These are phyloP conservation scores for Myanophis thanlyinensis DNA, from an alignment of 2,113 vertebrate species.

Conservation along the genomic window DNA sequence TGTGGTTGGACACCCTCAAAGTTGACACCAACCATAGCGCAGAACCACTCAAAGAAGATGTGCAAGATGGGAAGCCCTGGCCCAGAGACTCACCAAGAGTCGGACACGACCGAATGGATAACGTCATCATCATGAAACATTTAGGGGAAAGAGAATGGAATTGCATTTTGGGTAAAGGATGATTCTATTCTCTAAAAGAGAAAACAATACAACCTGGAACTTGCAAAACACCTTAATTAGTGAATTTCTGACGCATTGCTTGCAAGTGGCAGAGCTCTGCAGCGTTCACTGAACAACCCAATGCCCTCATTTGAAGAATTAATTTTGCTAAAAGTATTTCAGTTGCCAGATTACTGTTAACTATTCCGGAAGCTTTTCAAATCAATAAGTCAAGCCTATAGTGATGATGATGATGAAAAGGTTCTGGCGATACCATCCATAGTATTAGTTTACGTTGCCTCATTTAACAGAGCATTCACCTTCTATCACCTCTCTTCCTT, in stretches of 20 bases:
- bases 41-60: no score
- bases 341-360: constrained; percentile 6
- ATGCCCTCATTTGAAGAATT: constrained; percentile 22
- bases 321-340: constrained; percentile 48
- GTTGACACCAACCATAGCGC: no score
- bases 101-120: neutral
- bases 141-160: neutral
- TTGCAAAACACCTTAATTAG: constrained; percentile 6
- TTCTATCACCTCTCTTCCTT: constrained; percentile 51
- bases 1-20: no score
- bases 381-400: constrained; percentile 41
- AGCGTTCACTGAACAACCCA: constrained; percentile 37
- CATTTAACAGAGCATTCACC: constrained; percentile 66
- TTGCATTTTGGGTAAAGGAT: neutral
- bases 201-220: neutral
- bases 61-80: neutral
- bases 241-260: neutral
- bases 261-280: constrained; percentile 9
- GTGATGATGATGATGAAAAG: constrained; percentile 14
- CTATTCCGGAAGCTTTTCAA: constrained; percentile 6
- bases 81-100: neutral
- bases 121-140: neutral
- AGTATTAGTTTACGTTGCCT: constrained; percentile 59
- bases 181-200: neutral
- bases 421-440: constrained; percentile 55